Evolutionary conservation across 2,797 vertebrate species (phyloP).

Genomic region (Paramormyrops hopkinsi): DNA sequence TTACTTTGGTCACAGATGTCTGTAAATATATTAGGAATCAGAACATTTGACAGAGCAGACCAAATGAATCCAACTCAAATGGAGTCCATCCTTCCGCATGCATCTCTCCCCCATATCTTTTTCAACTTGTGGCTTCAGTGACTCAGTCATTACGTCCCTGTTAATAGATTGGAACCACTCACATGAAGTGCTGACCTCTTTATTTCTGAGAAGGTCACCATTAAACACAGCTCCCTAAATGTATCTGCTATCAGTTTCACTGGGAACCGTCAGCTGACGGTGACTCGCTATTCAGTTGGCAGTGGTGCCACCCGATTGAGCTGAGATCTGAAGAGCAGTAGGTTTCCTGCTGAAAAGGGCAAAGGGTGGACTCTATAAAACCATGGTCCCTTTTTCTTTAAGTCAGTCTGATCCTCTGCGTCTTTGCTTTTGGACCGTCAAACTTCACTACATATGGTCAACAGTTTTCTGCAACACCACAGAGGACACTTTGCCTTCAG

Average conservation of each 20-base stretch:
- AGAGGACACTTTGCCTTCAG: not conserved
- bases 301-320: too few relatives aligned
- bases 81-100: not conserved
- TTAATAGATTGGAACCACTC: conserved; percentile 8
- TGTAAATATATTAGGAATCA: not conserved
- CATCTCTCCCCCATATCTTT: not conserved
- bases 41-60: not conserved
- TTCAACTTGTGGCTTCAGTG: not conserved
- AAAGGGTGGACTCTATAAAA: not conserved
- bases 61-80: not conserved
- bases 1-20: not conserved
- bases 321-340: not conserved
- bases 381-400: not conserved
- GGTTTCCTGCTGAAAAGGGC: not conserved
- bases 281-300: not conserved
- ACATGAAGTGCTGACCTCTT: conserved; percentile 25
- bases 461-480: not conserved
- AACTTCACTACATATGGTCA: not conserved
- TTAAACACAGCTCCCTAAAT: not conserved
- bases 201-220: conserved; percentile 30
- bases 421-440: not conserved
- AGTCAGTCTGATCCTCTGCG: not conserved
- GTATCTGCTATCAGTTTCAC: not conserved
- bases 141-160: not conserved
- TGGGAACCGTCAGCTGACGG: not conserved